Evolutionary conservation across 2,888 invertebrate genomes (phyloP), one percentile per base, ranked within the genome.

Genomic region (Caenorhabditis imperialis): DNA sequence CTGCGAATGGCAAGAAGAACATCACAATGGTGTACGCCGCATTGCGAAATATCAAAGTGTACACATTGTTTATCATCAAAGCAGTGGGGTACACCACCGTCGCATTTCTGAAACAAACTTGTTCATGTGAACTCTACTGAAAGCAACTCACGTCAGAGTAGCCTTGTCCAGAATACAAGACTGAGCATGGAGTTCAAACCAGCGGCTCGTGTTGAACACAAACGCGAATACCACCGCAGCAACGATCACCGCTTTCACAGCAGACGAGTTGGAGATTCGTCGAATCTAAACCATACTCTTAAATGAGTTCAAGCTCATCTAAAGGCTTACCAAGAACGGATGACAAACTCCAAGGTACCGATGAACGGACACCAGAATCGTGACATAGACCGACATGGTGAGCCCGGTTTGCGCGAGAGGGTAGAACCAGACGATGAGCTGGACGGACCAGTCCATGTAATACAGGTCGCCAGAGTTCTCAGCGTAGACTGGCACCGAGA

Each of bases 291-390:
- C 20, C 12, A 23, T 6, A 50, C 23, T 12, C n/a, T 22, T 16
- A 16, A 10, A 50, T 14, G 14, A n/a, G 20, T 30, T 8, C 79
- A 22, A 4, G 10, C 4, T 14, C 16, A 18, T 18, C 12, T n/a
- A n/a, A 30, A 23, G 16, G 25, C 71, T 27, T 18, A 78, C 78
- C 75, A 77, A 55, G 47, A 85, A 85, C 14, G 85, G 85, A 77
- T 84, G 84, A 61, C 84, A 84, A 3, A 85, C 83, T 22, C 84
- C 85, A 6, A 85, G 73, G 53, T 85, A 85, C 20, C 85, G 72
- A 70, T 85, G 84, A 3, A 84, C 81, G 2, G 84, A 83, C 10
- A 85, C 84, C 10, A 82, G 54, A n/a, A 83, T 79, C 2, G 85
- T 85, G 51, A 85, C 72, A 65, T 84, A 84, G 23, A 85, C 85